phyloP scores from a whole-genome alignment of 2,113 vertebrate species.

The Mus pahari region DNA sequence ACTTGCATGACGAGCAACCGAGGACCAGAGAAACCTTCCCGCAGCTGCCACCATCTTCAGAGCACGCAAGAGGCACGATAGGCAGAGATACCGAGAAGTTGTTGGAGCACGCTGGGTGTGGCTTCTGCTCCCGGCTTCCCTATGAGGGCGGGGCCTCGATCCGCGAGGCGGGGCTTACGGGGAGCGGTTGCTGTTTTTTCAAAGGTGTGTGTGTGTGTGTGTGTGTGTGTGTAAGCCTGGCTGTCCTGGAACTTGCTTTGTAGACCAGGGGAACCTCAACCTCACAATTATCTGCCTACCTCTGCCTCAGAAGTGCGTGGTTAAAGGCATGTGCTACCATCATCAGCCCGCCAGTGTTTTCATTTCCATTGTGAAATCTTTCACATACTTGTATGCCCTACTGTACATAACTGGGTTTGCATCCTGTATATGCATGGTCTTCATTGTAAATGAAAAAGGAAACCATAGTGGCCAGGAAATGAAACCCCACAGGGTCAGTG shows the following conservation, averaged over 20 bases:
- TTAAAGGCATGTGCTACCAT: no score
- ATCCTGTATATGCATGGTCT: neutral
- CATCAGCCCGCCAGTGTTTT: no score
- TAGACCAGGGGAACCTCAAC: no score
- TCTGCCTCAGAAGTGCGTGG: no score
- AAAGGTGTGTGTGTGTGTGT: no score
- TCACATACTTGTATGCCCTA: neutral
- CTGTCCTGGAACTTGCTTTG: no score
- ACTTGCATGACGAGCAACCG: slow-evolving; percentile 65
- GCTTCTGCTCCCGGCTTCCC: neutral
- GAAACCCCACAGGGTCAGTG: neutral
- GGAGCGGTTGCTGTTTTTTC: neutral
- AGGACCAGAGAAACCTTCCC: slow-evolving; percentile 74
- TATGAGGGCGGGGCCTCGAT: neutral
- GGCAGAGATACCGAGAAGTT: neutral
- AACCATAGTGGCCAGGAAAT: neutral
- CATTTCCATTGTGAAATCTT: no score
- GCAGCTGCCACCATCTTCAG: slow-evolving; percentile 82
- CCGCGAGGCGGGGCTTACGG: neutral
- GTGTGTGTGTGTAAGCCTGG: no score
- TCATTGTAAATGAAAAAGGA: neutral
- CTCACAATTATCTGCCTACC: no score
- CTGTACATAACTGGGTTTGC: neutral
- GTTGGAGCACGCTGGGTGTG: neutral
- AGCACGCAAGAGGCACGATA: neutral